Base-by-base conservation (phyloP, 2,113 vertebrate genomes). In the Mobula birostris region DNA sequence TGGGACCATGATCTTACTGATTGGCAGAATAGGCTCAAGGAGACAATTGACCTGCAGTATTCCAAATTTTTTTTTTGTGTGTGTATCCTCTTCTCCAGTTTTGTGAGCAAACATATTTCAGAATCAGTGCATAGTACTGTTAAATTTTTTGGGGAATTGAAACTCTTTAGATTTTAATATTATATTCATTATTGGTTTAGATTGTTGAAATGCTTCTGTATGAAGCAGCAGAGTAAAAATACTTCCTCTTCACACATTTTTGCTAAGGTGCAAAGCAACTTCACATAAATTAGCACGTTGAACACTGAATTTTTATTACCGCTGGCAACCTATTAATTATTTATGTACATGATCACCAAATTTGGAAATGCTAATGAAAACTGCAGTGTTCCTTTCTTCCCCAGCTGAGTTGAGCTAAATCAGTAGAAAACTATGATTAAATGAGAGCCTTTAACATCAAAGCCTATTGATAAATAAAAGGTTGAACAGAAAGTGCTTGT, bases 201-300 rank as follows among this genome's bases (percentile, higher is more conserved):
- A 74, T 56, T 74, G 21, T 74, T 93, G 68, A 93, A 70, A 36
- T 70, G 66, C 61, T 90, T 61, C 63, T 74, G 66, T 74, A 74
- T 93, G 40, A 93, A 93, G 70, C 56, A 74, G 70, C 36, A 74
- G 70, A 76, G 48, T 40, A 93, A 93, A 93, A 93, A 93, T 93
- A 93, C 91, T 93, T 92, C 40, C 36, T 93, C 66, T 93, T 93
- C 91, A 56, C 91, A 76, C 91, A 93, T 93, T 74, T 93, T 56
- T 74, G 1, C 36, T 56, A 12, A 76, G 70, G 72, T 93, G 91
- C 91, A 93, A 48, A 93, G 91, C 66, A 93, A 76, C 40, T 76
- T 93, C 91, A 74, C 91, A 93, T 93, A 93, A 93, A 93, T 93
- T 93, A 93, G 70, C 91, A 93, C 91, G 56, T 93, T 93, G 91